Base-by-base conservation (phyloP, 2,888 invertebrate species). In the Ennomos erosarius region DNA sequence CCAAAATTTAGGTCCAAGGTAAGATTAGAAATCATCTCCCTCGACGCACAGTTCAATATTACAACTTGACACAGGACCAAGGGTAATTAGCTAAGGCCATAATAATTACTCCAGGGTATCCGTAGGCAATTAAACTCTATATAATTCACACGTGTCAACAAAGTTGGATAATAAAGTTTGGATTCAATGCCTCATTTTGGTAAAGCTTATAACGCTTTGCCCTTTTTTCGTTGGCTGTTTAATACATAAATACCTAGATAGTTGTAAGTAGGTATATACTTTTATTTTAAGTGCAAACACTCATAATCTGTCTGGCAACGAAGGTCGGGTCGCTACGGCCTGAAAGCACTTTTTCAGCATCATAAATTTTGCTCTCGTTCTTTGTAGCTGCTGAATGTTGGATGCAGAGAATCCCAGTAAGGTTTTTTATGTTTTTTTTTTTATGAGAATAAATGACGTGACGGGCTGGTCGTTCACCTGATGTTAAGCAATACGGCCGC, bases 11-110 rank as follows among this genome's bases (percentile, higher is more conserved):
- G 42, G 45, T 45, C 53, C 35, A 54, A 50, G 40, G 40, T 49
- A 49, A 34, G 57, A 49, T 58, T 53, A 42, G 54, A 40, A 54
- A 49, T 50, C 33, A 37, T 49, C 53, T 49, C 54, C 59, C 54
- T 13, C 36, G 58, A 26, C 45, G 13, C 55, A 11, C 33, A 36
- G 43, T 59, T 59, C 48, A 35, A 49, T 54, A 59, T 37, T 43
- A 8, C 35, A 45, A 42, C 40, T 45, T 13, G 40, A 13, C 57
- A 33, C 40, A 33, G 45, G 54, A 12, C 45, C 49, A 34, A 39
- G 39, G 39, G 44, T 54, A 59, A 59, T 59, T 50, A 59, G 16
- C 47, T 38, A 13, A 40, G 34, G 12, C 57, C 34, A 37, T 44
- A 39, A 39, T 53, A 54, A 59, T 54, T 39, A 54, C 59, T 40